phyloP scores from a whole-genome alignment of 2,113 vertebrate genomes.

The Cichladusa arquata region DNA sequence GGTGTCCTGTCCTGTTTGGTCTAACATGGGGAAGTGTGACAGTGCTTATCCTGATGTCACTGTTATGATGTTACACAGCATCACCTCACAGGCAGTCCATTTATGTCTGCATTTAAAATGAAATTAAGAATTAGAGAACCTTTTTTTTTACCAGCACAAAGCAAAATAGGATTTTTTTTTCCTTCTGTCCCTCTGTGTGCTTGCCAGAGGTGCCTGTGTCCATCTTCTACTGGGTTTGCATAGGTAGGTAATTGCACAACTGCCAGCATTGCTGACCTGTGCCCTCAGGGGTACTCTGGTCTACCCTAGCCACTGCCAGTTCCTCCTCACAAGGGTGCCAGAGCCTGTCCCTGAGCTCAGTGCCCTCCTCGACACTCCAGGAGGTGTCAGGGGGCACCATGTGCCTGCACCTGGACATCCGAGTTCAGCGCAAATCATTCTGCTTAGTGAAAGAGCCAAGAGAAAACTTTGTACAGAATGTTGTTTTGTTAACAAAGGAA shows the following conservation, averaged over 20 bases:
- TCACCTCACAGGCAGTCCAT: fast-evolving
- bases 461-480: not conserved
- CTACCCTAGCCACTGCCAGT: not conserved
- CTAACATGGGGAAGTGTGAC: not conserved
- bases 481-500: not conserved
- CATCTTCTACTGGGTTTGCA: not conserved
- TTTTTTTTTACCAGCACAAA: not conserved
- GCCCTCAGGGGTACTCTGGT: not conserved
- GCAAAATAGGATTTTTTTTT: not conserved
- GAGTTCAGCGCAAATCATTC: not conserved
- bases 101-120: not conserved
- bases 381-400: not conserved
- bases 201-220: not conserved
- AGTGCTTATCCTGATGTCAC: not conserved
- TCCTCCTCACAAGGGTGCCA: not conserved
- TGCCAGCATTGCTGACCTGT: not conserved
- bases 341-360: not conserved
- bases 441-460: not conserved
- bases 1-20: fast-evolving
- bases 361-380: not conserved
- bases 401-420: not conserved
- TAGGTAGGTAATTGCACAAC: not conserved
- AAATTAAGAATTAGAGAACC: not conserved
- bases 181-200: not conserved
- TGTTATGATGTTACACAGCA: not conserved